Evolutionary conservation across 2,113 vertebrate species (phyloP), one percentile per base, ranked within the genome.

Genomic region (Noctilio leporinus): DNA sequence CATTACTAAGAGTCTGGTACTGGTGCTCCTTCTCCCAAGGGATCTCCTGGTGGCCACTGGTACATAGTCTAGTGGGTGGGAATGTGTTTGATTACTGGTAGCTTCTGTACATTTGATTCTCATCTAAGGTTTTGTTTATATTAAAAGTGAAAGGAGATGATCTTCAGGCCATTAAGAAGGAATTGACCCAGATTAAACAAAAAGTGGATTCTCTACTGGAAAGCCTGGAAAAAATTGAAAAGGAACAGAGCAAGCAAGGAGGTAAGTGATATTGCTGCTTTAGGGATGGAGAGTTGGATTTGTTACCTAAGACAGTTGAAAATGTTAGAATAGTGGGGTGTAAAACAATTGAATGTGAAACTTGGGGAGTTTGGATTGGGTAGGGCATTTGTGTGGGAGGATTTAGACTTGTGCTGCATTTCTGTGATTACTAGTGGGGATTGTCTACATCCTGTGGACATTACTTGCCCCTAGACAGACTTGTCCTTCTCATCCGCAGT

Each of bases 131-230:
- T 91, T 78, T 93, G 2, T 95, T 97, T 95, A 12, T 77, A 8
- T 95, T 75, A 94, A 93, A 99, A 99, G 99, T 99, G 98, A 99
- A 98, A 98, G 98, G 97, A 7, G 99, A 99, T 87, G 99, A 99
- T 51, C 98, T 99, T 90, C 99, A 99, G 97, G 98, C 98, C 93
- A 99, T 99, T 95, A 99, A 99, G 97, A 99, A 98, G 94, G 99
- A 99, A 85, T 98, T 99, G 91, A 98, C 98, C 12, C 99, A 99
- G 98, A 99, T 99, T 97, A 99, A 99, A 94, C 98, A 99, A 98
- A 99, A 99, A 97, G 99, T 99, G 98, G 99, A 99, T 96, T 99
- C 98, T 93, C 98, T 99, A 75, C 98, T 99, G 97, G 99, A 99
- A 96, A 99, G 98, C 96, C 97, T 99, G 82, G 99, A 99, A 97